Base-by-base conservation (phyloP, 1,140 invertebrate species). In the Agrilus planipennis region DNA sequence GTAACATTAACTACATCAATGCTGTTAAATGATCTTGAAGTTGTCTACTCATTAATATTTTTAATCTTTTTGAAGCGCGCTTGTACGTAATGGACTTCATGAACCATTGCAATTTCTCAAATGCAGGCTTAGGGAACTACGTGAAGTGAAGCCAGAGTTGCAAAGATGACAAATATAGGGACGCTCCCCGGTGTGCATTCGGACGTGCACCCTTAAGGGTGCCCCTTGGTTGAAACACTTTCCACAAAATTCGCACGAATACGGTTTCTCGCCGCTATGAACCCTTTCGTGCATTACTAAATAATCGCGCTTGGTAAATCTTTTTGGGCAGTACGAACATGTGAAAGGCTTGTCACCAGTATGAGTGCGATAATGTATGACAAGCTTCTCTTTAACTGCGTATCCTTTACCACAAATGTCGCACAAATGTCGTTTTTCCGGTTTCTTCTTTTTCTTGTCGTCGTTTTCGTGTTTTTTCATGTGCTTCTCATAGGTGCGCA, bases 301-400 rank as follows among this genome's bases (percentile, higher is more conserved):
- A 60, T 71, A 70, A 1, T 69, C 69, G 35, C 68, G 63, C 41
- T 68, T 70, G 0, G 68, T 61, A 47, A 58, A 68, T 65, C 12
- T 67, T 44, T 70, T 69, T 25, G 63, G 64, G 45, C 70, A 73
- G 7, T 70, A 52, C 6, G 61, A 62, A 46, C 70, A 73, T 15
- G 62, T 62, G 49, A 65, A 68, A 0, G 68, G 66, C 46, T 63
- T 63, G 3, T 64, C 57, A 2, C 68, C 68, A 9, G 61, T 67
- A 46, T 76, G 75, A 18, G 72, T 68, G 59, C 72, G 67, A 57
- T 74, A 68, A 47, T 79, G 76, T 12, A 71, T 65, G 38, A 69
- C 69, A 23, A 77, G 53, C 43, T 72, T 74, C 42, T 70, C 69
- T n/a, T 71, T 68, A 43, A 69, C 68, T 0, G 69, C 68, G 55